phyloP scores from a whole-genome alignment of 2,888 invertebrate genomes.

The Drosophila glabriapex region DNA sequence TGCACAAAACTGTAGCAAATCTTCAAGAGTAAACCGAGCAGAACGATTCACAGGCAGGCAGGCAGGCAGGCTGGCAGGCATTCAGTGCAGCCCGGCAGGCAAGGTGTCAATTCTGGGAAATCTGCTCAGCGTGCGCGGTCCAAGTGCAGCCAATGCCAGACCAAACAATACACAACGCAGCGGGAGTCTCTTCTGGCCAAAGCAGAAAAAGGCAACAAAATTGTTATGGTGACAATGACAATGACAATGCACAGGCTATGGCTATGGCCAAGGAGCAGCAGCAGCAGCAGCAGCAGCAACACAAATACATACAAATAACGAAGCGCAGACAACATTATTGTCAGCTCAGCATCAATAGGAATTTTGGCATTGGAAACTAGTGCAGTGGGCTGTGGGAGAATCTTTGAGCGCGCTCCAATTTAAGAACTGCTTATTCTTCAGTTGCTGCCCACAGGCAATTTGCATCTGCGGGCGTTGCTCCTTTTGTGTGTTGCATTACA shows the following conservation, averaged over 20 bases:
- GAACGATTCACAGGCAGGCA: not conserved
- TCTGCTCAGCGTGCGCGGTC: conserved; percentile 63
- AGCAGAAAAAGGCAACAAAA: conserved; percentile 62
- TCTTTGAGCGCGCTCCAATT: conserved; percentile 42
- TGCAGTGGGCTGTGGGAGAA: conserved; percentile 55
- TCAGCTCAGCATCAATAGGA: conserved; percentile 48
- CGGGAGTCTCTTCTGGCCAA: conserved; percentile 47
- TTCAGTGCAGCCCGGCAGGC: conserved; percentile 30
- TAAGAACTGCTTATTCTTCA: conserved; percentile 9
- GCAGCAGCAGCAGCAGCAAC: conserved; percentile 10
- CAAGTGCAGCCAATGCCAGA: conserved; percentile 10
- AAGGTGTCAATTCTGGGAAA: conserved; percentile 80
- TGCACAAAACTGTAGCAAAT: conserved; percentile 73
- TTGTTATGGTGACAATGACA: conserved; percentile 77
- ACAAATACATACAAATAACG: conserved; percentile 34
- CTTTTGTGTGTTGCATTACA: conserved; percentile 13
- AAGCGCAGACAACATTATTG: conserved; percentile 61
- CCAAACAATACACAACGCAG: conserved; percentile 52
- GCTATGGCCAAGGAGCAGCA: conserved; percentile 33
- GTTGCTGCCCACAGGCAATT: conserved; percentile 49
- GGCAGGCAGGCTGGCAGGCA: conserved; percentile 29
- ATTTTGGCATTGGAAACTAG: conserved; percentile 34
- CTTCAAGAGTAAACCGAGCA: conserved; percentile 28
- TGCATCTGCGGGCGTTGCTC: conserved; percentile 38
- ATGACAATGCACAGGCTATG: conserved; percentile 50